A percentile compares a stretch with the other conserved stretches of the same genome.
Evolutionary conservation across 2,888 invertebrate genomes (phyloP).

Genomic region (Pedicia rivosa): DNA sequence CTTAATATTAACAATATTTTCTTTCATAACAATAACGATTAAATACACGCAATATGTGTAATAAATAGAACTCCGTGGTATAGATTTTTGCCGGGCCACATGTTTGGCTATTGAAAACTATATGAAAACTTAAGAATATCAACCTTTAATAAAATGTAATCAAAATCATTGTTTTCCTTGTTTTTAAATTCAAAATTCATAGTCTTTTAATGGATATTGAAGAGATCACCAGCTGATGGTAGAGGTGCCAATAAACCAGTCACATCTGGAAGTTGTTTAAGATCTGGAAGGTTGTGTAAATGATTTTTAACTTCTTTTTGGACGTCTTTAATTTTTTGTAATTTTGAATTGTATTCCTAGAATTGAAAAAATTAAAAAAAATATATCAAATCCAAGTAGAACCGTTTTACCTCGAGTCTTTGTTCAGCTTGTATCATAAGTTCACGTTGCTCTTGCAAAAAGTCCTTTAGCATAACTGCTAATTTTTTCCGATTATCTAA

Average conservation of each 20-base stretch:
- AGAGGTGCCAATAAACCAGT: slow-evolving; percentile 84
- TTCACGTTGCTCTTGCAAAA: slow-evolving; percentile 73
- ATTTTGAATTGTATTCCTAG: slow-evolving; percentile 83
- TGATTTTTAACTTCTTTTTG: slow-evolving; percentile 83
- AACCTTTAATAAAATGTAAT: too few species aligned
- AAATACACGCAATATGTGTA: too few species aligned
- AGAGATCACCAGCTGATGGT: slow-evolving; percentile 90
- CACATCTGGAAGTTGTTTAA: slow-evolving; percentile 81
- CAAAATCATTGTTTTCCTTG: too few species aligned
- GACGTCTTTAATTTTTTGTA: slow-evolving; percentile 72
- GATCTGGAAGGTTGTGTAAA: slow-evolving; percentile 83
- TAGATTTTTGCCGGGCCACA: too few species aligned
- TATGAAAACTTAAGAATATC: too few species aligned
- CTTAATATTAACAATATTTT: too few species aligned
- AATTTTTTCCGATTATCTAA: slow-evolving; percentile 79
- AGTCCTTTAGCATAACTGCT: slow-evolving; percentile 74
- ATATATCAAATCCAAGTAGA: background rate
- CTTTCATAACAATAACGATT: too few species aligned
- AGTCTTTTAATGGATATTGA: slow-evolving; percentile 48
- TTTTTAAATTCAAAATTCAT: too few species aligned
- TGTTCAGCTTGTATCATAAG: slow-evolving; percentile 73
- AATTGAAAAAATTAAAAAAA: slow-evolving; percentile 19
- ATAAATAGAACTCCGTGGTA: too few species aligned
- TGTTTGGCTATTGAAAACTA: too few species aligned
- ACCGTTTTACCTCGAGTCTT: slow-evolving; percentile 54